Conservation (phyloP, 2,888 invertebrate genomes). For the Cheiracanthium punctorium region DNA sequence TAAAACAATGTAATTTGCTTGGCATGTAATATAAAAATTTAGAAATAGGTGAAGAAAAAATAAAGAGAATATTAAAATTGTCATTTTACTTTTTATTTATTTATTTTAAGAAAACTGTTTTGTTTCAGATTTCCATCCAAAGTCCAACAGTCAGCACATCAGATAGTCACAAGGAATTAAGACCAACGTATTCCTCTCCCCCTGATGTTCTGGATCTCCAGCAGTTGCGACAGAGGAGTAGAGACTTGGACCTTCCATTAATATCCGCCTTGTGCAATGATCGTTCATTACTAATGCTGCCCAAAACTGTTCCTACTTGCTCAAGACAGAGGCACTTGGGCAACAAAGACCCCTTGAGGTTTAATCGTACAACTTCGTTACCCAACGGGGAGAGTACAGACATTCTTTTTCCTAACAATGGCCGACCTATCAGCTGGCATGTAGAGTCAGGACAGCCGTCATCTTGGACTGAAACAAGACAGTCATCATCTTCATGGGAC, state of each 20-base stretch:
- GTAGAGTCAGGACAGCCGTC: slow-evolving; percentile 54
- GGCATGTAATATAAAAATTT: no score
- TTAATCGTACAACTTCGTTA: slow-evolving; percentile 54
- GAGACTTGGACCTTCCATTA: slow-evolving; percentile 91
- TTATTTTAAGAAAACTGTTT: no score
- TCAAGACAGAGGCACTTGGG: slow-evolving; percentile 67
- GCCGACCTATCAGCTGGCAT: slow-evolving; percentile 71
- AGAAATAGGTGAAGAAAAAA: no score
- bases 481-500: slow-evolving; percentile 55
- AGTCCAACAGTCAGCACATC: neutral
- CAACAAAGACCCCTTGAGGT: slow-evolving; percentile 60
- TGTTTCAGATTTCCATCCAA: neutral
- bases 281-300: slow-evolving; percentile 83
- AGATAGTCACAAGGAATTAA: neutral
- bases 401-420: slow-evolving; percentile 30
- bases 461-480: slow-evolving; percentile 38
- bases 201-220: slow-evolving; percentile 82
- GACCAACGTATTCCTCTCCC: slow-evolving; percentile 8
- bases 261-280: slow-evolving; percentile 96
- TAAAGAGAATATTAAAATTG: no score
- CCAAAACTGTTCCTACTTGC: slow-evolving; percentile 71
- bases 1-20: no score
- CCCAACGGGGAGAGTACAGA: slow-evolving; percentile 45
- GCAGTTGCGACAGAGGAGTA: slow-evolving; percentile 89
- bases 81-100: no score